These are phyloP conservation scores for Stictonetta naevosa DNA, from an alignment of 2,113 vertebrate genomes.

Conservation along the genomic window DNA sequence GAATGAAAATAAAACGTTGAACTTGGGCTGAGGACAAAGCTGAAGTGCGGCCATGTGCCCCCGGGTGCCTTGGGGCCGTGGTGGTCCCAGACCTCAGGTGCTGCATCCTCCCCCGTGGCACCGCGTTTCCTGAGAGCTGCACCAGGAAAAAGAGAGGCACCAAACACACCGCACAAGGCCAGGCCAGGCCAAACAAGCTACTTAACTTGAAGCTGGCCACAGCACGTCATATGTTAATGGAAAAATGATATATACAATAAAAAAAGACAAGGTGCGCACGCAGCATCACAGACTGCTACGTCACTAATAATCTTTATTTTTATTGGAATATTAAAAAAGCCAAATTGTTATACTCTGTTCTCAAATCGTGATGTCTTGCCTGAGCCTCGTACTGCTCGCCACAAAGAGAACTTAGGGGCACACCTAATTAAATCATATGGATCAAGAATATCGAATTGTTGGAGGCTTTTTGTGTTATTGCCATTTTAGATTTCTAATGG, in stretches of 20 bases:
- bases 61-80: neutral
- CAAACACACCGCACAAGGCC: neutral
- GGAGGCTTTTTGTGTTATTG: neutral
- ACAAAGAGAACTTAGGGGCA: conserved; percentile 34
- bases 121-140: neutral
- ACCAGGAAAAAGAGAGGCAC: neutral
- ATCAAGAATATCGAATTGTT: conserved; percentile 3
- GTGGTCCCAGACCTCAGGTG: fast-evolving
- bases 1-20: neutral
- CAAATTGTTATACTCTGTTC: neutral
- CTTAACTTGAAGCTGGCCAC: neutral
- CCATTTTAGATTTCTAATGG: conserved; percentile 14
- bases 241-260: neutral
- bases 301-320: neutral
- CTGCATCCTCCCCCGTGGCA: fast-evolving
- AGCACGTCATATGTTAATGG: neutral
- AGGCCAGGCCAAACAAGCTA: neutral
- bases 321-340: neutral
- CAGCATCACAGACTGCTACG: neutral
- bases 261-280: neutral
- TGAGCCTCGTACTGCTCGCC: conserved; percentile 10
- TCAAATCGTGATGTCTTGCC: neutral
- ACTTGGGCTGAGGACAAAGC: neutral
- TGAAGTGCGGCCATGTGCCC: neutral
- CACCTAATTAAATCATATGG: conserved; percentile 35